Conservation (phyloP, 1,140 invertebrate genomes). For the Drosophila varians region DNA sequence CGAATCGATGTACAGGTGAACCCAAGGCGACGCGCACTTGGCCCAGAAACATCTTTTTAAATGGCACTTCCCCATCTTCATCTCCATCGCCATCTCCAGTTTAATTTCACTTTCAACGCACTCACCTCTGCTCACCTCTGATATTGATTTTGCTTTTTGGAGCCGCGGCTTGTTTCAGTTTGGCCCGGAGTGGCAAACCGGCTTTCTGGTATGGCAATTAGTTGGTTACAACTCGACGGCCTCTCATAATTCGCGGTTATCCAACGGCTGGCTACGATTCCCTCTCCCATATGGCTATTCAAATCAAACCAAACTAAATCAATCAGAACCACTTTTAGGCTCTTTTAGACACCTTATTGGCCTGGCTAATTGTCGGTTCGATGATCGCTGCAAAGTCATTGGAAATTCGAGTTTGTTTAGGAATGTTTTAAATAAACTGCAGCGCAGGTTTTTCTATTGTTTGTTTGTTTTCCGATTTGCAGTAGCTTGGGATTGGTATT, state of each 20-base stretch:
- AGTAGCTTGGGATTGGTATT: conserved; percentile 3
- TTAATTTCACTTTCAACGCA: conserved; percentile 73
- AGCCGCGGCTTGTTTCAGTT: conserved; percentile 25
- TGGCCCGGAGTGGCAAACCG: conserved; percentile 53
- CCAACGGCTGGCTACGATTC: conserved; percentile 29
- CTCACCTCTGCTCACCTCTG: conserved; percentile 54
- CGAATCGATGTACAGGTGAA: conserved; percentile 40
- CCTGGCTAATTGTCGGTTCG: conserved; percentile 7
- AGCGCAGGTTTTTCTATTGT: neutral
- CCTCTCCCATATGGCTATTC: conserved; percentile 5
- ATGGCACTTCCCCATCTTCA: conserved; percentile 47
- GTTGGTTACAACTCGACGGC: conserved; percentile 43
- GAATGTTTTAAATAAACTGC: neutral
- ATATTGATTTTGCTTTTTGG: conserved; percentile 47
- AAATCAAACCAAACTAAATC: conserved; percentile 11
- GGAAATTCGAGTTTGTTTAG: conserved; percentile 1
- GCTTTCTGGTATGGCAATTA: conserved; percentile 64
- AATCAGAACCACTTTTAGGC: conserved; percentile 25
- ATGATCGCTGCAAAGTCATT: conserved; percentile 4
- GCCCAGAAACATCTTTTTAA: conserved; percentile 71
- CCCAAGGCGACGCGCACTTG: conserved; percentile 52
- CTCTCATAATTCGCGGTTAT: conserved; percentile 59
- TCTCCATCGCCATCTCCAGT: conserved; percentile 28
- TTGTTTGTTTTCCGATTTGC: neutral
- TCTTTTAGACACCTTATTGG: conserved; percentile 5